Evolutionary conservation across 2,113 vertebrate genomes (phyloP).

Genomic region (Ellobius talpinus): DNA sequence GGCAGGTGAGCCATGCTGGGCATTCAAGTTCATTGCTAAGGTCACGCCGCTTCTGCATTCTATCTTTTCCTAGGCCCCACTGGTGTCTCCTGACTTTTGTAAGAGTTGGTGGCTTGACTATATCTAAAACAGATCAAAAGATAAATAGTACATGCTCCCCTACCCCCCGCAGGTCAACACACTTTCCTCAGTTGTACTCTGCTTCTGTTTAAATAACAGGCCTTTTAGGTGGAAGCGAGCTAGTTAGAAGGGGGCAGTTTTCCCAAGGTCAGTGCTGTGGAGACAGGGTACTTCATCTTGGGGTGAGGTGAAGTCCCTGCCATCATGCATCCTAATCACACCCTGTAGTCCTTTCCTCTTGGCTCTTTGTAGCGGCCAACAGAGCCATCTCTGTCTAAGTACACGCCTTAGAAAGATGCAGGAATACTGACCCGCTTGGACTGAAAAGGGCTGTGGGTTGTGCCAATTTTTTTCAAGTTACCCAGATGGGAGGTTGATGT

Average conservation of each 20-base stretch:
- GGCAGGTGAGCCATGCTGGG: too few relatives aligned
- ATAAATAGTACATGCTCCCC: not conserved
- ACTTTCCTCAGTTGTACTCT: not conserved
- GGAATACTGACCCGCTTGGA: not conserved
- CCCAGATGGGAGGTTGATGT: not conserved
- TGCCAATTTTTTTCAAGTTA: not conserved
- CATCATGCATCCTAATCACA: too few relatives aligned
- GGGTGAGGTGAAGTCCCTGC: not conserved
- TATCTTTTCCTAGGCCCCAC: not conserved
- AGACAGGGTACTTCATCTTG: not conserved
- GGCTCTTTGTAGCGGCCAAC: not conserved
- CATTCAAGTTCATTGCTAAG: not conserved
- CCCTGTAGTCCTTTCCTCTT: accelerated
- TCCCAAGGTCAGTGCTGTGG: not conserved
- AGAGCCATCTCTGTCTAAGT: not conserved
- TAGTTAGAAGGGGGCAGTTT: not conserved
- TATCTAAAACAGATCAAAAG: not conserved
- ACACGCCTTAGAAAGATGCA: not conserved
- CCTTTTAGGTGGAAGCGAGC: not conserved
- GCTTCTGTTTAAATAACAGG: not conserved
- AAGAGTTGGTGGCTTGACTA: not conserved
- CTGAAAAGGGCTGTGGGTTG: not conserved
- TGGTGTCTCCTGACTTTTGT: not conserved
- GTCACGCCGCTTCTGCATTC: not conserved
- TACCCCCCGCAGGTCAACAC: not conserved